Conservation (phyloP, 2,113 vertebrate species). For the Eretmochelys imbricata region DNA sequence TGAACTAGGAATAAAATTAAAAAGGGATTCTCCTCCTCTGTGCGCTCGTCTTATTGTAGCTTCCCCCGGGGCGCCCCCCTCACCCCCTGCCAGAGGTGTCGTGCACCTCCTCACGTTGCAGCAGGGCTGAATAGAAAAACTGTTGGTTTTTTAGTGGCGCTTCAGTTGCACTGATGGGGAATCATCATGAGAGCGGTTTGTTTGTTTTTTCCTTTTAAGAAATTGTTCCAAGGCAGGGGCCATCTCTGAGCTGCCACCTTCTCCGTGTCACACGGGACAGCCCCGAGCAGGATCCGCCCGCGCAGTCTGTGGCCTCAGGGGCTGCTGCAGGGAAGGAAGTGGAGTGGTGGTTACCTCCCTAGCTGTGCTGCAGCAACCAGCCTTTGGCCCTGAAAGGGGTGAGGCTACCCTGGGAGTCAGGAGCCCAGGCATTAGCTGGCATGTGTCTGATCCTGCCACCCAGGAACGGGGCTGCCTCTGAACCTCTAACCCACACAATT, state of each 20-base stretch:
- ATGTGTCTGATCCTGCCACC: neutral
- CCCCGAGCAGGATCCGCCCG: neutral
- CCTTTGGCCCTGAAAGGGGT: neutral
- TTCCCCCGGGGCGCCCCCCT: rapidly evolving
- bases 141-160: rapidly evolving
- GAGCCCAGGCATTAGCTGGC: neutral
- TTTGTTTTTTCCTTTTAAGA: neutral
- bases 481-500: too few species aligned
- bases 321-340: neutral
- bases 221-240: neutral
- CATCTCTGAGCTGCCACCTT: neutral
- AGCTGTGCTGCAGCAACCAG: neutral
- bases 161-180: rapidly evolving
- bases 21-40: slow-evolving; percentile 32
- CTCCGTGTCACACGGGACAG: too few species aligned
- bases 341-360: neutral
- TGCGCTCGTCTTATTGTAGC: neutral
- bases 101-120: neutral
- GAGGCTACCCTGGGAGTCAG: neutral
- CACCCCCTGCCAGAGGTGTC: neutral
- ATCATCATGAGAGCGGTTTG: rapidly evolving
- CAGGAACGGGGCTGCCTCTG: neutral
- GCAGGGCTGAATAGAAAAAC: neutral
- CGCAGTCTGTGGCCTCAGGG: neutral
- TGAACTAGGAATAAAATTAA: slow-evolving; percentile 74